These are phyloP conservation scores for Otis tarda DNA, from an alignment of 2,113 vertebrate genomes.

Conservation along the genomic window DNA sequence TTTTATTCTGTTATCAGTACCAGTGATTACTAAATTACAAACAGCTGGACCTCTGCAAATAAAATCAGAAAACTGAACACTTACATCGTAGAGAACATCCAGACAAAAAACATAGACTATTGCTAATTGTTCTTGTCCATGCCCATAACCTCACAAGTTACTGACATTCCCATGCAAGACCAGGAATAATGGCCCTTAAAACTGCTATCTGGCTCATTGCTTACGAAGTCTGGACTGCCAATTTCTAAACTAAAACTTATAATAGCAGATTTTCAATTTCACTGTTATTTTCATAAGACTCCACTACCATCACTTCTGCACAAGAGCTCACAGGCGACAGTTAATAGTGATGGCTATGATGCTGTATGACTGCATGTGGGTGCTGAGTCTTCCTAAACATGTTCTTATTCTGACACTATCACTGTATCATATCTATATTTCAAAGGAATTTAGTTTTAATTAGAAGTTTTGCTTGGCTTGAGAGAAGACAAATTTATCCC, in stretches of 20 bases:
- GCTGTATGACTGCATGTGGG: neutral
- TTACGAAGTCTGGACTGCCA: neutral
- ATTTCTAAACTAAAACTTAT: neutral
- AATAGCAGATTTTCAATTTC: neutral
- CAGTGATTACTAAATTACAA: neutral
- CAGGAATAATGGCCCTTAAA: neutral
- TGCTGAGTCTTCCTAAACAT: neutral
- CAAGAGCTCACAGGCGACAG: neutral
- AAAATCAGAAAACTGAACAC: neutral
- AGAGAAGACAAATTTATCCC: neutral
- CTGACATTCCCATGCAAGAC: neutral
- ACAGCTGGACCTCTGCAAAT: neutral
- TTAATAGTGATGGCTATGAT: neutral
- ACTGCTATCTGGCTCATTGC: neutral
- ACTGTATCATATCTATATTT: neutral
- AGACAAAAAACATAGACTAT: neutral
- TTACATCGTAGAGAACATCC: neutral
- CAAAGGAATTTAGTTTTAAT: neutral
- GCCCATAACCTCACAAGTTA: neutral
- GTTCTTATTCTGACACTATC: neutral
- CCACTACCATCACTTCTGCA: neutral
- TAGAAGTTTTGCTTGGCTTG: neutral
- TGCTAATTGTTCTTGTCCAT: neutral
- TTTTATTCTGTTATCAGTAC: neutral
- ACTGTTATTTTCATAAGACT: neutral